phyloP scores from a whole-genome alignment of 2,797 vertebrate species.

The Pseudotriccus pelzelni region DNA sequence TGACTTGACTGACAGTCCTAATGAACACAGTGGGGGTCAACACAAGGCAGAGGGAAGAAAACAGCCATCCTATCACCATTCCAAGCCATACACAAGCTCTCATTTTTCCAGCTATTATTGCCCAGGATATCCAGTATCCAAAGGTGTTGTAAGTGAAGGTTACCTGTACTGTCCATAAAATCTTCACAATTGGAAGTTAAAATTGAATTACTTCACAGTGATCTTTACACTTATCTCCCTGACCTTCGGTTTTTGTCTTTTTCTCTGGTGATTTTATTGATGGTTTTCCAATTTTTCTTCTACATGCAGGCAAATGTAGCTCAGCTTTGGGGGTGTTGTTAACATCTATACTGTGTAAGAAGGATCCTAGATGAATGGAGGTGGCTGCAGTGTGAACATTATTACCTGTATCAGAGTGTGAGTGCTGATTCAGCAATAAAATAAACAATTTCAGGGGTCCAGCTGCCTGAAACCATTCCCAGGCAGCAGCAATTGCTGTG shows the following conservation, averaged over 20 bases:
- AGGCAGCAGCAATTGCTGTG: background rate
- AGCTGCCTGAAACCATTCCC: background rate
- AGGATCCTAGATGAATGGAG: background rate
- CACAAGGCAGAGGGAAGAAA: background rate
- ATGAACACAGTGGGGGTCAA: background rate
- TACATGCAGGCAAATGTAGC: background rate
- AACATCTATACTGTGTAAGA: background rate
- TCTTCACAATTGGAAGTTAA: background rate
- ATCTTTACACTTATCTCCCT: background rate
- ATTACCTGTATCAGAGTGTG: background rate
- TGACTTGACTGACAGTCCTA: background rate
- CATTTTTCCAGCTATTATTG: background rate
- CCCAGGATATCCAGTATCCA: background rate
- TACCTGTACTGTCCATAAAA: background rate
- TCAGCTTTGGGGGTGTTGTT: background rate
- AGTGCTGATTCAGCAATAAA: background rate
- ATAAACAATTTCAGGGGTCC: background rate
- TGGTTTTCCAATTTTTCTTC: background rate
- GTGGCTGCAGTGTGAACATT: background rate
- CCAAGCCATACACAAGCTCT: background rate
- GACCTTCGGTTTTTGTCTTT: background rate
- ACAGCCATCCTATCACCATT: background rate
- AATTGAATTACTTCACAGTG: background rate
- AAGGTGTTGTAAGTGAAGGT: background rate
- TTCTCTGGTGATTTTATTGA: background rate